Evolutionary conservation across 2,113 vertebrate genomes (phyloP), one percentile per base, ranked within the genome.

Genomic region (Petroica traversi): DNA sequence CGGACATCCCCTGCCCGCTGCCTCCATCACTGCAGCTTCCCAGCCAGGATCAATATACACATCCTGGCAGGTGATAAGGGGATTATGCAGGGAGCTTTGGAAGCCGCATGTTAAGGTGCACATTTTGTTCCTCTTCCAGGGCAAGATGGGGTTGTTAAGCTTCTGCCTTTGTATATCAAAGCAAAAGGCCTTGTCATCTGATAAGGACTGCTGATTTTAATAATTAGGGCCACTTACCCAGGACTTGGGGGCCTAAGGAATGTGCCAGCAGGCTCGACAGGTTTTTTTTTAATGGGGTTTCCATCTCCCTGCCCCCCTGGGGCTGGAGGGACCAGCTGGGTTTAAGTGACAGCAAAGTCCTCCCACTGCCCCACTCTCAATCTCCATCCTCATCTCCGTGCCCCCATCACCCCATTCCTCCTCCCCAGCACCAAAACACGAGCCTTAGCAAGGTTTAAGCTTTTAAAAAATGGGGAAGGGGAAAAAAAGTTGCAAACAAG

Each of bases 191-290:
- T 79, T 91, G 73, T 90, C 89, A 85, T 95, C 81, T 88, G 88
- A 93, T 95, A 95, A 96, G 92, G 74, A 88, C 63, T 89, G 85
- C 96, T 95, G 89, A 96, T 97, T 96, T 96, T 85, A 96, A 95
- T 94, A 97, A 97, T 96, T 94, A 96, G 92, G 95, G 92, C 95
- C 88, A 94, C 95, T 98, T 96, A 92, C 54, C 78, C 95, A 64
- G 89, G 77, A 95, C 95, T 96, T 86, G 85, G 85, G 85, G 94
- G 89, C 87, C 82, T 46, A 33, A 87, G 79, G 95, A 93, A 97
- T 95, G 97, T 92, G 93, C 94, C 96, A 94, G 92, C 97, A 71
- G 91, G 69, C 92, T 97, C 13, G 20, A 93, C 93, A 52, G 94
- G 94, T 66, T 88, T 72, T 69, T 69, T 76, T 92, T 64, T 68